Base-by-base conservation (phyloP, 1,140 invertebrate genomes). In the Drosophila kurseongensis region DNA sequence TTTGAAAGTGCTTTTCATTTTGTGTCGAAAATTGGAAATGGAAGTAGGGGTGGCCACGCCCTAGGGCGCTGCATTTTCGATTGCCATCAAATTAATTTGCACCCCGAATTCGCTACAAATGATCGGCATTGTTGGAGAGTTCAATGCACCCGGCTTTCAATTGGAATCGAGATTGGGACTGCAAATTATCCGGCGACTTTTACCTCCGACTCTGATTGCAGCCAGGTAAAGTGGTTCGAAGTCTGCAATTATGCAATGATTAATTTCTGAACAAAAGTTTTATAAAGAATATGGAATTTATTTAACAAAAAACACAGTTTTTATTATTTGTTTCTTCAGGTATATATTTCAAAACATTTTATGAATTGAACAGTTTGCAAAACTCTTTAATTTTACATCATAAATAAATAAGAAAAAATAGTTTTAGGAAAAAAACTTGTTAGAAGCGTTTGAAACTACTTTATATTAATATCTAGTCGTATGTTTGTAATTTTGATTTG, bases 51-150 rank as follows among this genome's bases (percentile, higher is more conserved):
- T 27, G 45, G 9, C 32, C 35, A 71, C 47, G 74, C 58, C 75
- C 16, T 50, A 61, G 51, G 55, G 35, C 5, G 45, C n/a, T 59
- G 54, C n/a, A 54, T 57, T 41, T 69, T 45, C 32, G 71, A 69
- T 80, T 63, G 71, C 55, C 48, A 14, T 60, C 12, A 61, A 75
- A 83, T 68, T 83, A 77, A 59, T 83, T 80, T 71, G 80, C 80
- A 83, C 72, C 76, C 76, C 54, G 50, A 68, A 62, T 75, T 75
- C 40, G 76, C 77, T 44, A 79, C 76, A 67, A 75, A 66, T 75
- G 54, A 66, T 75, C 60, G 18, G 54, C 38, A 67, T 75, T 75
- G 51, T 74, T 42, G 9, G 38, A 47, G 38, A 36, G 72, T 55
- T 75, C 71, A 75, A 40, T 75, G 72, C 58, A 57, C 72, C 35